Conservation (phyloP, 92 coral and sea anemone species). For the Phenganax subtilis region DNA sequence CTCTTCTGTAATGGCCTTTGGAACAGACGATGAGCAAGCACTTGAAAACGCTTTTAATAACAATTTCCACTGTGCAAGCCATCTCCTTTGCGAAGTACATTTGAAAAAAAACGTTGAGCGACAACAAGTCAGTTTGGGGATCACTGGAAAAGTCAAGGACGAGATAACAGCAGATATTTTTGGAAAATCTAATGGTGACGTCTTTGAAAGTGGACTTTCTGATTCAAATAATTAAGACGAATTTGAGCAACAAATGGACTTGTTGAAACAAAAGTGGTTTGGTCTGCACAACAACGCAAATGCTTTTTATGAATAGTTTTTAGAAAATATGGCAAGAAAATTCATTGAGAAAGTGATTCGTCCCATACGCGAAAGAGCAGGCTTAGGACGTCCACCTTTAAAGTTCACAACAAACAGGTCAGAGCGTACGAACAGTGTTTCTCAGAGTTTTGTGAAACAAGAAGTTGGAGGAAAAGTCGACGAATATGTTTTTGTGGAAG, state of each 20-base stretch:
- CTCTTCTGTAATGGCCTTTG: too few relatives aligned
- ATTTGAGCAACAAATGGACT: neutral
- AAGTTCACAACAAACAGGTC: slow-evolving; percentile 41
- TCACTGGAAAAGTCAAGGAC: neutral
- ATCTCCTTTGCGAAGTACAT: slow-evolving; percentile 21
- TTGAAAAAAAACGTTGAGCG: slow-evolving; percentile 12
- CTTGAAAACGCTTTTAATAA: slow-evolving; percentile 13
- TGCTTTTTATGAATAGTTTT: slow-evolving; percentile 5
- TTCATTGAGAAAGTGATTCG: slow-evolving; percentile 28
- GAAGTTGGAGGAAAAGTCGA: slow-evolving; percentile 12
- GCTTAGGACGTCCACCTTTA: slow-evolving; percentile 45
- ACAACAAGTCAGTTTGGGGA: neutral
- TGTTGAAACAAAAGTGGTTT: slow-evolving; percentile 10
- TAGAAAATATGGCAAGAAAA: neutral
- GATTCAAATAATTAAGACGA: slow-evolving; percentile 5
- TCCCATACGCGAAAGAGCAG: slow-evolving; percentile 47
- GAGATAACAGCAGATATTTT: slow-evolving; percentile 12
- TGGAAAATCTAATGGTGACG: slow-evolving; percentile 13
- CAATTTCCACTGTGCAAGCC: slow-evolving; percentile 15
- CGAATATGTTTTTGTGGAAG: slow-evolving; percentile 21
- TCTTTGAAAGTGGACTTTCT: slow-evolving; percentile 31
- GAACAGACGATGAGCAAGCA: neutral
- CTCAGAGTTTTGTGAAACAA: slow-evolving; percentile 31
- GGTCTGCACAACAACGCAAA: neutral
- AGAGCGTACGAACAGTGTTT: slow-evolving; percentile 31